Base-by-base conservation (phyloP, 2,797 vertebrate genomes). In the Oreortyx pictus region DNA sequence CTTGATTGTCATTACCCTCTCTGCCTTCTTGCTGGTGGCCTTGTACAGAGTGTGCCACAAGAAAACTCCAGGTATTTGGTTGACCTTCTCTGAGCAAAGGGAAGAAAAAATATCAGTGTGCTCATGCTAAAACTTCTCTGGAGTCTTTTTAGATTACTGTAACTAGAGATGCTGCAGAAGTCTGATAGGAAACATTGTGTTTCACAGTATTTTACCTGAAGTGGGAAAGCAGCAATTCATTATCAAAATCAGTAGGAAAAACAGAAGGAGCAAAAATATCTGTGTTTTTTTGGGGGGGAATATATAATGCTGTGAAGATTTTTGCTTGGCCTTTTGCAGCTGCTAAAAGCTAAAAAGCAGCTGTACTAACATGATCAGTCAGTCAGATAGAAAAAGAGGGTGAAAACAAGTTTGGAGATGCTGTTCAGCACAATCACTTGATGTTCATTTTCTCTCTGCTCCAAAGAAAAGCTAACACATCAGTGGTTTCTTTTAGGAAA, bases 31-130 rank as follows among this genome's bases (percentile, higher is more conserved):
- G 14, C 92, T 98, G 77, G 97, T 98, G 94, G 97, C 96, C 88
- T 95, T 98, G 83, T 98, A 97, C 90, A 97, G 96, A 93, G 96
- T 98, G 92, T 98, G 97, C 92, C 94, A 96, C 95, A 98, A 97
- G 94, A 97, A 96, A 96, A 95, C 97, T 20, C 97, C 97, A 96
- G 98, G 98, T 98, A 96, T 89, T 66, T 88, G 39, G 39, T 92
- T 86, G 82, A 49, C 46, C 68, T 95, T 66, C 50, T 89, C 14
- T 37, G 74, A 84, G 24, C 16, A 37, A 9, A 18, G 11, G 2
- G 1, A 4, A 6, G 13, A 1, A 1, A 6, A 56, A 31, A 46
- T 22, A 64, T 56, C 27, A 44, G 19, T 14, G 19, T 54, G 43
- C 3, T 86, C 64, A 27, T 72, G 52, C 44, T 92, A 29, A 76